Percentiles rank a stretch among this genome's conserved stretches.
phyloP scores from a whole-genome alignment of 2,888 invertebrate species.

The Brachylomia viminalis region DNA sequence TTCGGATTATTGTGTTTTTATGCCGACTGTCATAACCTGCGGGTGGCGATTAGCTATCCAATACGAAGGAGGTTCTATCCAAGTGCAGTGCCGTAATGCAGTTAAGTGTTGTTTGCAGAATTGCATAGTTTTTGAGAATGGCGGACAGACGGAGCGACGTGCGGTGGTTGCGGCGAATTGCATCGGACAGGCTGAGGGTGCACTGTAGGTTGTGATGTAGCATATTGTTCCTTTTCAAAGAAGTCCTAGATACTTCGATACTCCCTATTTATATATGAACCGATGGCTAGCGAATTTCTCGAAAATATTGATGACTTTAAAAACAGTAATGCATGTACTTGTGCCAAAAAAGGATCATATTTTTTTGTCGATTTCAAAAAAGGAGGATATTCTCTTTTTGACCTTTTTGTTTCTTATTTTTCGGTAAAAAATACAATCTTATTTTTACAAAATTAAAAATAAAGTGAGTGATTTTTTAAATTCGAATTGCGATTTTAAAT shows the following conservation, averaged over 20 bases:
- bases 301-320: too few relatives aligned
- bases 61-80: constrained; percentile 7
- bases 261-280: background rate
- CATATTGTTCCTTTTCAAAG: background rate
- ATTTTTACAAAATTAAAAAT: too few relatives aligned
- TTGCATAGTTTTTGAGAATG: constrained; percentile 46
- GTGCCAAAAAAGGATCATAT: too few relatives aligned
- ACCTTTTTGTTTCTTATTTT: too few relatives aligned
- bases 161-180: constrained; percentile 59
- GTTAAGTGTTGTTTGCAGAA: constrained; percentile 64
- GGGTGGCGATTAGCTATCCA: constrained; percentile 73
- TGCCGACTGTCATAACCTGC: constrained; percentile 86
- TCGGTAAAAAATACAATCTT: background rate
- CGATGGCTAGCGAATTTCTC: too few relatives aligned
- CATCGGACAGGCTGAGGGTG: constrained; percentile 63
- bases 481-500: background rate
- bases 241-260: background rate
- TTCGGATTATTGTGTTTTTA: constrained; percentile 31
- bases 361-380: too few relatives aligned
- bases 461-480: background rate
- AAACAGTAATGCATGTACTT: too few relatives aligned
- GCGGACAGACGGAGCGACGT: constrained; percentile 62
- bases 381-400: too few relatives aligned
- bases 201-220: constrained; percentile 31
- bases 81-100: constrained; percentile 59